These are phyloP conservation scores for Diloba caeruleocephala DNA, from an alignment of 2,888 invertebrate genomes.

Conservation along the genomic window DNA sequence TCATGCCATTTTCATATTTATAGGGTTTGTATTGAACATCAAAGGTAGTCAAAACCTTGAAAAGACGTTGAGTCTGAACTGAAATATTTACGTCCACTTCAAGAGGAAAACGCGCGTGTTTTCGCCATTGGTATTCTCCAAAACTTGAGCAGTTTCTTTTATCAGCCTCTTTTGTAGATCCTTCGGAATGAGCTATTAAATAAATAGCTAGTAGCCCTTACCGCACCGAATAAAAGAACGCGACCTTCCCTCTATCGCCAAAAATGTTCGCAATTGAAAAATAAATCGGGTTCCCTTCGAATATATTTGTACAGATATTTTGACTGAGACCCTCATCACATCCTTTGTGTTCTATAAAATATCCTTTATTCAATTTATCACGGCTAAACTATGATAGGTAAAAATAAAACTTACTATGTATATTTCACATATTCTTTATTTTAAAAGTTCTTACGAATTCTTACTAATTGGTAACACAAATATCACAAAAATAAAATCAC, in stretches of 20 bases:
- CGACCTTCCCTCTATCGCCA: constrained; percentile 48
- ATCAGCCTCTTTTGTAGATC: constrained; percentile 58
- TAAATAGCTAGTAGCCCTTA: constrained; percentile 63
- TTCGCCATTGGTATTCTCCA: constrained; percentile 57
- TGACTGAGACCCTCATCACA: constrained; percentile 38
- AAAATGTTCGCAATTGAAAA: constrained; percentile 56
- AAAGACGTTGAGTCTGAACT: constrained; percentile 20
- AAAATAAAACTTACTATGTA: constrained; percentile 39
- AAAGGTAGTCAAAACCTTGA: constrained; percentile 8
- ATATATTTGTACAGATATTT: constrained; percentile 47
- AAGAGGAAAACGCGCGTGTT: constrained; percentile 52
- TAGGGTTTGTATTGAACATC: constrained; percentile 1
- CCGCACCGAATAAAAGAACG: constrained; percentile 60
- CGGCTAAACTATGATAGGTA: constrained; percentile 12
- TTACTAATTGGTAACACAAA: constrained; percentile 58
- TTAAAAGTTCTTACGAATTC: constrained; percentile 48
- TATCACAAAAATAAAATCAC: constrained; percentile 71
- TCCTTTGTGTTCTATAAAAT: constrained; percentile 26
- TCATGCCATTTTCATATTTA: too few relatives aligned
- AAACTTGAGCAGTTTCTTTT: constrained; percentile 62
- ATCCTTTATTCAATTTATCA: constrained; percentile 10
- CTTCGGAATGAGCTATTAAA: constrained; percentile 67
- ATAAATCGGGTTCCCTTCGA: constrained; percentile 43
- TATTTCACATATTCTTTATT: constrained; percentile 55
- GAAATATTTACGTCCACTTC: constrained; percentile 57